phyloP scores from a whole-genome alignment of 2,113 vertebrate species.

The Drymodes brunneopygia region DNA sequence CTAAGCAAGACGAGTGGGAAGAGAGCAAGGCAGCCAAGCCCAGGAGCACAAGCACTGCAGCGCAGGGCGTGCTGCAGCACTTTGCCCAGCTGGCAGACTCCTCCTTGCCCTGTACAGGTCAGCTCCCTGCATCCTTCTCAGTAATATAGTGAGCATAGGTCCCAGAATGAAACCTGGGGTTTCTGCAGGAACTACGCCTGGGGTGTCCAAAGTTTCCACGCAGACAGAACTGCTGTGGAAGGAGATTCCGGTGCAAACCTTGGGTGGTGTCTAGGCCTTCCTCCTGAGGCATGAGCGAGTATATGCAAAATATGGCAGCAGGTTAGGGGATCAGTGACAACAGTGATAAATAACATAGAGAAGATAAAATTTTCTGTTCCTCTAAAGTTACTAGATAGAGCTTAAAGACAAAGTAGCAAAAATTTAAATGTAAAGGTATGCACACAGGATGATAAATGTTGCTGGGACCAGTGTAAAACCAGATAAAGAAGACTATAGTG shows the following conservation, averaged over 20 bases:
- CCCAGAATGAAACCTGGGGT: not conserved
- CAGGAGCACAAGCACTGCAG: too few relatives aligned
- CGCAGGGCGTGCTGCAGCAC: not conserved
- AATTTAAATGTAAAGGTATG: not conserved
- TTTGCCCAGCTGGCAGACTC: not conserved
- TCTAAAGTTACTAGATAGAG: not conserved
- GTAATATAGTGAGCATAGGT: not conserved
- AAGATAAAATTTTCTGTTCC: not conserved
- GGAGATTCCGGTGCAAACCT: not conserved
- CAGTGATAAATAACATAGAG: not conserved
- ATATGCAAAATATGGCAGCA: not conserved
- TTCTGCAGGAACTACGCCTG: not conserved
- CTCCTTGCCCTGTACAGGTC: not conserved
- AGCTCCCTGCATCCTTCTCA: not conserved
- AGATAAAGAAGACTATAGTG: not conserved
- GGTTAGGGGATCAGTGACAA: not conserved
- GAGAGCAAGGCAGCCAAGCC: too few relatives aligned
- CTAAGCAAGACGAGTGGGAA: too few relatives aligned
- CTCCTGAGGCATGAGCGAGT: not conserved
- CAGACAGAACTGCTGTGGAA: not conserved
- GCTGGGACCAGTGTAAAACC: not conserved
- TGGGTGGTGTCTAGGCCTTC: not conserved
- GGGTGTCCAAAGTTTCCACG: not conserved
- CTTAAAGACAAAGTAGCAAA: not conserved
- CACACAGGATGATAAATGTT: not conserved